phyloP scores from a whole-genome alignment of 2,113 vertebrate species.

The Phycodurus eques region DNA sequence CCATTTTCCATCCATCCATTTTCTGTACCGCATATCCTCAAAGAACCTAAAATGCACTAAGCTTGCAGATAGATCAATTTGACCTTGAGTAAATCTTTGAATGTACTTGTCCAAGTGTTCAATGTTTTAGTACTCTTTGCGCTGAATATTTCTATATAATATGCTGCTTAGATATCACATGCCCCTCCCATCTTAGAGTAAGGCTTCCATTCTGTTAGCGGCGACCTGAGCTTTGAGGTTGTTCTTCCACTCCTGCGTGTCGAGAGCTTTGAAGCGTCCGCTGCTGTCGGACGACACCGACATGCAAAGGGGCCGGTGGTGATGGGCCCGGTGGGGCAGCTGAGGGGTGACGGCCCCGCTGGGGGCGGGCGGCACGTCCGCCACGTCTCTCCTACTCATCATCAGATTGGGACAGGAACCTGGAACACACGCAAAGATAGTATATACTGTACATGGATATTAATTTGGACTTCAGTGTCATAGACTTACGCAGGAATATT shows the following conservation, averaged over 20 bases:
- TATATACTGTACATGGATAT: not conserved
- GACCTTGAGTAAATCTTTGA: no score
- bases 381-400: conserved; percentile 70
- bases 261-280: conserved; percentile 64
- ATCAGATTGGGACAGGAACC: conserved; percentile 76
- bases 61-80: no score
- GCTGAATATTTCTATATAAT: no score
- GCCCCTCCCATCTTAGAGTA: no score
- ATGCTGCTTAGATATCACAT: no score
- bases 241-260: conserved; percentile 73
- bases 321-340: conserved; percentile 55
- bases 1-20: no score
- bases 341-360: conserved; percentile 62
- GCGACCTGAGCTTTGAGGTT: conserved; percentile 76
- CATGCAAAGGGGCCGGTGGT: conserved; percentile 58
- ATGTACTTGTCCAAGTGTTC: no score
- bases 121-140: no score
- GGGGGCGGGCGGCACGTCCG: conserved; percentile 45
- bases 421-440: conserved; percentile 14
- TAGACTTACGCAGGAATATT: no score
- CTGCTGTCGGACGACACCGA: conserved; percentile 73
- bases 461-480: no score
- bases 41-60: no score
- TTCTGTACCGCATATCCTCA: no score
- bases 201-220: not conserved